These are phyloP conservation scores for Cirrhinus molitorella DNA, from an alignment of 2,797 vertebrate species.

Conservation along the genomic window DNA sequence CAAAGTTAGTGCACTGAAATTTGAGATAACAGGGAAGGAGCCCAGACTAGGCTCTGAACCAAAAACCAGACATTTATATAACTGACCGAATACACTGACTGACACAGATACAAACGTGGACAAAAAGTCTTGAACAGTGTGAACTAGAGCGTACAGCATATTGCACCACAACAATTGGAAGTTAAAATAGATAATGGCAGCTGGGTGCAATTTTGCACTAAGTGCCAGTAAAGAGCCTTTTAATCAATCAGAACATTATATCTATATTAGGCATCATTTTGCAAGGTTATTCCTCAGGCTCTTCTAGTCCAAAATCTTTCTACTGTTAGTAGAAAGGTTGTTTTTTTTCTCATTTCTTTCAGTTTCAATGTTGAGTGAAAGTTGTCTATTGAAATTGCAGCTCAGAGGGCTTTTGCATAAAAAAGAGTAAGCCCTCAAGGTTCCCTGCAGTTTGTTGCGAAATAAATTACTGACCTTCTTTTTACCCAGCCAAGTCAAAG, in stretches of 20 bases:
- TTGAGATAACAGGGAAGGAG: slow-evolving; percentile 58
- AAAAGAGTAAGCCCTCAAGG: slow-evolving; percentile 24
- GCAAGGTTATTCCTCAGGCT: background rate
- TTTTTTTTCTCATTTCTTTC: background rate
- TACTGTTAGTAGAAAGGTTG: too few species aligned
- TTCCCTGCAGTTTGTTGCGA: slow-evolving; percentile 31
- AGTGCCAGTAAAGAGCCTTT: slow-evolving; percentile 23
- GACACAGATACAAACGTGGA: slow-evolving; percentile 29
- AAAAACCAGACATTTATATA: slow-evolving; percentile 31
- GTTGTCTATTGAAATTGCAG: slow-evolving; percentile 11
- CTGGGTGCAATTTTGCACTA: slow-evolving; percentile 29
- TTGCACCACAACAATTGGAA: slow-evolving; percentile 27
- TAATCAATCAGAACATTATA: slow-evolving; percentile 15
- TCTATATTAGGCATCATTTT: slow-evolving; percentile 1
- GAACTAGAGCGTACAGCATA: slow-evolving; percentile 10
- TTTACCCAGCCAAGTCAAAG: slow-evolving; percentile 23
- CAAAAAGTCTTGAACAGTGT: slow-evolving; percentile 12
- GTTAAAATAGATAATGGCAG: slow-evolving; percentile 21
- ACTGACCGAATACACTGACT: slow-evolving; percentile 21
- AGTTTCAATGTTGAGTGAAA: slow-evolving; percentile 15
- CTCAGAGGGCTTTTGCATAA: slow-evolving; percentile 23
- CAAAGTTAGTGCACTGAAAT: slow-evolving; percentile 63
- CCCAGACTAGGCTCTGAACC: slow-evolving; percentile 43
- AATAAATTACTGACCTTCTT: background rate
- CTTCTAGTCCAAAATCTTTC: too few species aligned